Evolutionary conservation across 2,797 vertebrate species (phyloP).

Genomic region (Gobio occitaniae): DNA sequence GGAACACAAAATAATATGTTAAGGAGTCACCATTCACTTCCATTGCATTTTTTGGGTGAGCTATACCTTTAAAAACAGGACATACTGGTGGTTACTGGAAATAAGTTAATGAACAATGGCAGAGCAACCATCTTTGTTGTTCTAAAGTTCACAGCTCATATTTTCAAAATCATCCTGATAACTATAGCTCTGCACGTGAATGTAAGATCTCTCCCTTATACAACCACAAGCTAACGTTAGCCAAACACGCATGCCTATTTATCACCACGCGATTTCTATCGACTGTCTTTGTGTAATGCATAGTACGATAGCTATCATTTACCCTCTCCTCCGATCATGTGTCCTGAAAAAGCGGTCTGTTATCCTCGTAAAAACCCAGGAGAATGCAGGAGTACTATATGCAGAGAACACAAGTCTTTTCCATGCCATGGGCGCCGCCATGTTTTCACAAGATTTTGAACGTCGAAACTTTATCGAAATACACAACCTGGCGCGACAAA

Average conservation of each 20-base stretch:
- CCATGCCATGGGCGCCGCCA: conserved; percentile 83
- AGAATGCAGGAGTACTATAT: conserved; percentile 73
- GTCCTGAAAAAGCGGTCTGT: conserved; percentile 75
- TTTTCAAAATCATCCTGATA: background rate
- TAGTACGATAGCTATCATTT: conserved; percentile 54
- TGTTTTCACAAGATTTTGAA: conserved; percentile 63
- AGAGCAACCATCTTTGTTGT: background rate
- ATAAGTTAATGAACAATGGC: background rate
- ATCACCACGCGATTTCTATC: background rate
- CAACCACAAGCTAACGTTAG: conserved; percentile 25
- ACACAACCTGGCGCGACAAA: background rate
- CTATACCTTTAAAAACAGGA: background rate
- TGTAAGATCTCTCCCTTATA: background rate
- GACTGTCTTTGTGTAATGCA: background rate
- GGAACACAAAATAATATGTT: background rate
- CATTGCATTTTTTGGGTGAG: background rate
- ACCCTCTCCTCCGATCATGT: conserved; percentile 79
- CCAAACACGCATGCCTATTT: background rate
- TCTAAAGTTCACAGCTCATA: background rate
- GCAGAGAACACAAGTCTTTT: conserved; percentile 76
- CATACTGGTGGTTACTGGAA: background rate
- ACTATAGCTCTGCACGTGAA: background rate
- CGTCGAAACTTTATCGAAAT: conserved; percentile 75
- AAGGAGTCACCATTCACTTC: background rate
- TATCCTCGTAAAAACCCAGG: conserved; percentile 76